Evolutionary conservation across 2,113 vertebrate species (phyloP).

Genomic region (Cynopterus brachyotis): DNA sequence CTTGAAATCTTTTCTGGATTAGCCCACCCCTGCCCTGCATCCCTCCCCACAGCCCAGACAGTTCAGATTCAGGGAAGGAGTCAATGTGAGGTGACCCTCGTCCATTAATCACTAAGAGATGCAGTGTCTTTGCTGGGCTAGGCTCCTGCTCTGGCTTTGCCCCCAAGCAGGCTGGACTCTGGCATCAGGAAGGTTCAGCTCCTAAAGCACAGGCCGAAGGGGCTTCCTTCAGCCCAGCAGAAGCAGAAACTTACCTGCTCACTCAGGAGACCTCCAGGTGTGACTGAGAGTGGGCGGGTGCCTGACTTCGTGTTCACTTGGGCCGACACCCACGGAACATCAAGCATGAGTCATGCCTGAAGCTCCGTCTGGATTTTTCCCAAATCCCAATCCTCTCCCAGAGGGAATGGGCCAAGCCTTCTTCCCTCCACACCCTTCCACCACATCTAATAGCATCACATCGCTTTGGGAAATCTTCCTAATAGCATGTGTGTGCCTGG

Average conservation of each 20-base stretch:
- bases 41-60: not conserved
- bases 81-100: not conserved
- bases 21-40: too few relatives aligned
- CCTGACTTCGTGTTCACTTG: not conserved
- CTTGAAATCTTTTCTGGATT: not conserved
- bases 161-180: not conserved
- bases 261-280: not conserved
- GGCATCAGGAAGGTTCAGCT: too few relatives aligned
- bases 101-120: not conserved
- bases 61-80: not conserved
- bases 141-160: too few relatives aligned
- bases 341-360: not conserved
- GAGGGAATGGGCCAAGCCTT: not conserved
- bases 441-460: not conserved
- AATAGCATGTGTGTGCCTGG: accelerated
- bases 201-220: not conserved
- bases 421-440: not conserved
- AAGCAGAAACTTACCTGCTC: not conserved
- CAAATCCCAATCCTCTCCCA: not conserved
- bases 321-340: not conserved
- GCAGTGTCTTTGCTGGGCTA: accelerated
- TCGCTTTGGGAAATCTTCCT: not conserved
- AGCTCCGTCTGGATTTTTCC: not conserved
- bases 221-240: not conserved
- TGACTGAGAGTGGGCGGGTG: not conserved